Conservation (phyloP, 2,113 vertebrate genomes). For the Erythrolamprus reginae region DNA sequence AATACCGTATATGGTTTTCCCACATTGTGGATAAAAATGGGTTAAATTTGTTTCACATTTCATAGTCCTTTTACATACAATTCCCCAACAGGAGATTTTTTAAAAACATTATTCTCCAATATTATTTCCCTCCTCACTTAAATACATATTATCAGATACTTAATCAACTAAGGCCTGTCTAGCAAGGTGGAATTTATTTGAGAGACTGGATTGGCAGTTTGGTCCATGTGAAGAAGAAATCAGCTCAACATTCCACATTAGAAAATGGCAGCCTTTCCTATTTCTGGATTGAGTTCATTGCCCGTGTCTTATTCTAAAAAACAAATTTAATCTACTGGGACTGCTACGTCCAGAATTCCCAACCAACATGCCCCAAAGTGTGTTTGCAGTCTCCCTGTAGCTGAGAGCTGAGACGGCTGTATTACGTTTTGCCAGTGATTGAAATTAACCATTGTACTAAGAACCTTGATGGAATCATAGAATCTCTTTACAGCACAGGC, state of each 20-base stretch:
- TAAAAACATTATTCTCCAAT: background rate
- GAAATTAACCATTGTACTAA: background rate
- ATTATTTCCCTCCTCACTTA: background rate
- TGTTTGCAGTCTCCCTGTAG: background rate
- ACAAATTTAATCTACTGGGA: background rate
- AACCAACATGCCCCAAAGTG: background rate
- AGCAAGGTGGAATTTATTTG: background rate
- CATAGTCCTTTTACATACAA: background rate
- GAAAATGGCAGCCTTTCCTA: background rate
- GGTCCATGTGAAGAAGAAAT: background rate
- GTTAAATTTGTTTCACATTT: background rate
- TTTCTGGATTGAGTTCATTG: background rate
- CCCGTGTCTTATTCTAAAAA: background rate
- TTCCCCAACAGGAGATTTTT: background rate
- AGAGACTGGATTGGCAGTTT: background rate
- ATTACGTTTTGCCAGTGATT: background rate
- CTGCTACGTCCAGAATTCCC: background rate
- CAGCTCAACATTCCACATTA: background rate
- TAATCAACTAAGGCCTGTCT: background rate
- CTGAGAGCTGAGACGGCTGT: background rate
- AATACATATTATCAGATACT: background rate
- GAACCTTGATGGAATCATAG: background rate
- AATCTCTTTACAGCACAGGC: background rate
- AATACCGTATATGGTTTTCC: background rate
- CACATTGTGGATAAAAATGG: background rate